Evolutionary conservation across 2,888 invertebrate species (phyloP).

Genomic region (Gnatocerus cornutus): DNA sequence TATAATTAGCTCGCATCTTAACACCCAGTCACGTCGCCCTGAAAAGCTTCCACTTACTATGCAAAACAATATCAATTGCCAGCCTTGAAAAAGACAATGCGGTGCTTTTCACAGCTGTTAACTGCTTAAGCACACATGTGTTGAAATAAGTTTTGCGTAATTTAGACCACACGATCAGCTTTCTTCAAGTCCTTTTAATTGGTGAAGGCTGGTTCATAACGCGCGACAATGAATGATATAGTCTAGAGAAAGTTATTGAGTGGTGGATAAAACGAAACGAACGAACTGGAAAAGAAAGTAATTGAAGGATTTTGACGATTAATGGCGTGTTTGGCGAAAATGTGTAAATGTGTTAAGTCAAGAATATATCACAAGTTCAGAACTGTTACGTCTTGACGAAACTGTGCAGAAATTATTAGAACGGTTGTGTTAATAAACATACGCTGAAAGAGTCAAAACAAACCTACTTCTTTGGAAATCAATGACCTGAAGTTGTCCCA

Average conservation of each 20-base stretch:
- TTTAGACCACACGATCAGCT: neutral
- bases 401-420: no score
- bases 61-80: neutral
- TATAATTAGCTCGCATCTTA: neutral
- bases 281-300: neutral
- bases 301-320: no score
- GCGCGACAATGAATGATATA: neutral
- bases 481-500: no score
- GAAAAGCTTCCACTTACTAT: constrained; percentile 1
- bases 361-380: no score
- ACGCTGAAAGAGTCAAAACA: no score
- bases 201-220: neutral
- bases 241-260: neutral
- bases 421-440: no score
- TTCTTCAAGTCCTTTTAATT: neutral
- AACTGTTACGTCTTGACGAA: no score
- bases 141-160: neutral
- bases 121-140: neutral
- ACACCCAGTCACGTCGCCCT: no score
- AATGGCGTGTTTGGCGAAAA: no score
- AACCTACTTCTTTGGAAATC: no score
- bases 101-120: neutral
- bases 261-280: neutral
- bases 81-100: constrained; percentile 7
- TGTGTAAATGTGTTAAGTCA: no score